These are phyloP conservation scores for Mesorhabditis spiculigera DNA, from an alignment of 2,888 invertebrate genomes.

Conservation along the genomic window DNA sequence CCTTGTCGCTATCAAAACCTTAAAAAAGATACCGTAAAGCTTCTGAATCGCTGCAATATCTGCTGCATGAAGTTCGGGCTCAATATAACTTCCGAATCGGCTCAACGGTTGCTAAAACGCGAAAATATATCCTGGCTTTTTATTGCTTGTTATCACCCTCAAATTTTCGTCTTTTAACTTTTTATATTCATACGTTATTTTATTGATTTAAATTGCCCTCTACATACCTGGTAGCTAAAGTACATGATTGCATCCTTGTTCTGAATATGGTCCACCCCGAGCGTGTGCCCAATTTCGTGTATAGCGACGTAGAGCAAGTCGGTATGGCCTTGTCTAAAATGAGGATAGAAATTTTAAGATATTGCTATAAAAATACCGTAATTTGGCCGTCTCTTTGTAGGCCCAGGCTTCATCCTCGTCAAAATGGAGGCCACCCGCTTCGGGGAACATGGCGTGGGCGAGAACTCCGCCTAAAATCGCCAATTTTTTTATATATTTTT, in stretches of 20 bases:
- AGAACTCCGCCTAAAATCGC: constrained; percentile 6
- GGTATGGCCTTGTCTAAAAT: background rate
- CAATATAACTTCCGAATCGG: background rate
- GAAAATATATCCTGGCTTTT: background rate
- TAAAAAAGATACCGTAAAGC: constrained; percentile 1
- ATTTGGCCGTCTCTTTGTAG: background rate
- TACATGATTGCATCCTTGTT: background rate
- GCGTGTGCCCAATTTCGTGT: background rate
- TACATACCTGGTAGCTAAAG: background rate
- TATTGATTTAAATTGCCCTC: too few species aligned
- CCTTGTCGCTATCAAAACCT: background rate
- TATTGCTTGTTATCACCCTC: too few species aligned
- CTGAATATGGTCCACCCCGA: background rate
- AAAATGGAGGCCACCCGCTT: background rate
- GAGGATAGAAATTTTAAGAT: background rate
- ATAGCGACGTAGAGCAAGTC: background rate
- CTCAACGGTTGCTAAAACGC: background rate
- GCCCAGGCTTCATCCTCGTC: background rate
- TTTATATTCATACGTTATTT: too few species aligned
- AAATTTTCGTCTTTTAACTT: too few species aligned
- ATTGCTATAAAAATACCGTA: background rate
- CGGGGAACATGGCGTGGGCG: background rate
- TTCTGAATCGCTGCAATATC: background rate
- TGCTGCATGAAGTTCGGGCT: background rate
- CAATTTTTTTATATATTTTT: too few species aligned